Base-by-base conservation (phyloP, 2,113 vertebrate genomes). In the Dasypus novemcinctus region DNA sequence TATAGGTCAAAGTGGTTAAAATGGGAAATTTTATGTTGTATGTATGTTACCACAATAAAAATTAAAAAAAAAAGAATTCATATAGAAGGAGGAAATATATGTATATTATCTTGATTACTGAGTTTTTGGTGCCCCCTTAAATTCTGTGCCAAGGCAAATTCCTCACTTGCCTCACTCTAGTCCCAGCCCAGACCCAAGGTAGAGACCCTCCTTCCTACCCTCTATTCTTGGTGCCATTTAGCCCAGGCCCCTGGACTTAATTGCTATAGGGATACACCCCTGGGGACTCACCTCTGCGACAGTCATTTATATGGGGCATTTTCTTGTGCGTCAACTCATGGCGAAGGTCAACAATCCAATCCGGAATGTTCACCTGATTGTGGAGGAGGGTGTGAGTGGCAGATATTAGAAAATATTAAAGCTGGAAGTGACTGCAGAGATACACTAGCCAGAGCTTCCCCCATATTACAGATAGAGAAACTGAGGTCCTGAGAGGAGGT, bases 271-370 rank as follows among this genome's bases (percentile, higher is more conserved):
- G n/a, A 69, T 76, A 93, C 4, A 81, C 49, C 43, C 49, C 27
- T 85, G 74, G 21, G 27, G 49, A 96, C 90, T 98, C 96, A 99
- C 99, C 99, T 98, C 99, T 99, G 68, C 99, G 98, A 91, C 99
- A 99, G 96, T 99, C 99, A 21, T 98, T 99, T 95, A 99, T 96
- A 9, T 98, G 98, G 0, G 99, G 99, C 49, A 99, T 98, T 96
- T 98, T 99, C 52, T 99, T 98, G 0, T 99, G 99, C 0, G 99
- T 99, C 97, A 99, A 97, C 14, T 99, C 99, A 0, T 99, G 99
- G 4, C 99, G 98, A 61, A 99, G 99, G 93, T 99, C 98, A 36
- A 99, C 99, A 0, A 99, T 98, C 99, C 99, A 99, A 96, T 99
- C 98, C 0, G 99, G 99, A 97, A 99, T 99, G 94, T 99, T 99